Evolutionary conservation across 2,888 invertebrate species (phyloP).

Genomic region (Polia nebulosa): DNA sequence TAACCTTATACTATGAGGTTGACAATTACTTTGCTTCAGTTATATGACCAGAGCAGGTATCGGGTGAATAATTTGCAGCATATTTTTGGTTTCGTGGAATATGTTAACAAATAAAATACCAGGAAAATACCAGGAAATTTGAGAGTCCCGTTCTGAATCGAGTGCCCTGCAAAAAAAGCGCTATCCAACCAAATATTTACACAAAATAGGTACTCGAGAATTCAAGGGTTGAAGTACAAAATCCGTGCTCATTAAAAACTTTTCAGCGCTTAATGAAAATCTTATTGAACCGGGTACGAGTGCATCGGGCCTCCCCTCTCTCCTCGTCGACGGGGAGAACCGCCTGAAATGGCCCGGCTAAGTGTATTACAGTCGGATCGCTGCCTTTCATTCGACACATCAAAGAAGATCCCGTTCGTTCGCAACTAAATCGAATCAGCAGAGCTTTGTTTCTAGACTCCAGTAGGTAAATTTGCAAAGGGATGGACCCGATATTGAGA

Average conservation of each 20-base stretch:
- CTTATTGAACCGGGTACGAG: conserved; percentile 86
- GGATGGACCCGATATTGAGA: conserved; percentile 69
- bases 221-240: conserved; percentile 79
- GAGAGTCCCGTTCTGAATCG: conserved; percentile 6
- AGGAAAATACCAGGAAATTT: neutral
- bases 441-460: conserved; percentile 86
- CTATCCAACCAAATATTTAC: conserved; percentile 57
- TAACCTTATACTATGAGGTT: neutral
- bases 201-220: conserved; percentile 64
- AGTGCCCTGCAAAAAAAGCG: conserved; percentile 38
- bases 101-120: neutral
- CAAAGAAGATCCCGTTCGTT: conserved; percentile 89
- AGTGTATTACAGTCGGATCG: conserved; percentile 90
- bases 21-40: neutral
- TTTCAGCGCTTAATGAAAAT: conserved; percentile 90
- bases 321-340: conserved; percentile 67
- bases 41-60: neutral
- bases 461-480: conserved; percentile 81
- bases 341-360: conserved; percentile 87
- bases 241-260: conserved; percentile 88
- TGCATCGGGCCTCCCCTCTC: conserved; percentile 74
- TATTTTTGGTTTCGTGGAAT: neutral
- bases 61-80: conserved; percentile 1
- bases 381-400: conserved; percentile 91
- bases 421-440: conserved; percentile 88